phyloP scores from a whole-genome alignment of 1,140 invertebrate genomes.

The Drosophila rhopaloa region DNA sequence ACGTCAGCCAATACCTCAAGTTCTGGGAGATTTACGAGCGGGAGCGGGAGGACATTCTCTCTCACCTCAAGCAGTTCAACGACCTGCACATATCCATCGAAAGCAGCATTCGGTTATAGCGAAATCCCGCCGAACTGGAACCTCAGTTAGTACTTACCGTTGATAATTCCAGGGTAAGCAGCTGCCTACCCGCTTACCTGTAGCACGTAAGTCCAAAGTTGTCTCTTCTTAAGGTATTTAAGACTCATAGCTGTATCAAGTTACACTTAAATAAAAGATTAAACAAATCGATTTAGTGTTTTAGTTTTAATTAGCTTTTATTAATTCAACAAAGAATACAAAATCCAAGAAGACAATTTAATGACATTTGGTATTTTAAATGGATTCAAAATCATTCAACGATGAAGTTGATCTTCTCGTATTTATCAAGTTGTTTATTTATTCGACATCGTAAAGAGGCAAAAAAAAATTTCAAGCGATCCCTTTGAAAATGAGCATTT shows the following conservation, averaged over 20 bases:
- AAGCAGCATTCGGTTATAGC: slow-evolving; percentile 65
- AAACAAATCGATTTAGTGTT: not conserved
- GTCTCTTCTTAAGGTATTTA: slow-evolving; percentile 43
- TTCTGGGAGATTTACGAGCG: slow-evolving; percentile 68
- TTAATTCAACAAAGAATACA: not conserved
- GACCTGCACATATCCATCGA: slow-evolving; percentile 70
- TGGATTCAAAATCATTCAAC: not conserved
- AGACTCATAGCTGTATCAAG: slow-evolving; percentile 17
- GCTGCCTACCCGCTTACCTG: slow-evolving; percentile 4
- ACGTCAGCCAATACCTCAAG: slow-evolving; percentile 63
- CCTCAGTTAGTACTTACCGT: slow-evolving; percentile 10
- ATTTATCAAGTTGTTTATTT: not conserved
- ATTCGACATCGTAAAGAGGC: not conserved
- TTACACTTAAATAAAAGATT: slow-evolving; percentile 1
- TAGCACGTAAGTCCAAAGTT: slow-evolving; percentile 48
- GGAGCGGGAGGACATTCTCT: slow-evolving; percentile 59
- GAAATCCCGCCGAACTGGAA: slow-evolving; percentile 3
- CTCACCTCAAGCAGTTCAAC: slow-evolving; percentile 68
- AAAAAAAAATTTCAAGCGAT: not conserved
- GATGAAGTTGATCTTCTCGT: not conserved
- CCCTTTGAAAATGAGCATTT: not conserved
- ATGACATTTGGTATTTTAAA: not conserved
- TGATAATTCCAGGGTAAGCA: slow-evolving; percentile 24
- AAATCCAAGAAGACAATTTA: not conserved
- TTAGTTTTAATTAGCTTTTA: not conserved